Conservation (phyloP, 2,888 invertebrate genomes). For the Acleris laterana region DNA sequence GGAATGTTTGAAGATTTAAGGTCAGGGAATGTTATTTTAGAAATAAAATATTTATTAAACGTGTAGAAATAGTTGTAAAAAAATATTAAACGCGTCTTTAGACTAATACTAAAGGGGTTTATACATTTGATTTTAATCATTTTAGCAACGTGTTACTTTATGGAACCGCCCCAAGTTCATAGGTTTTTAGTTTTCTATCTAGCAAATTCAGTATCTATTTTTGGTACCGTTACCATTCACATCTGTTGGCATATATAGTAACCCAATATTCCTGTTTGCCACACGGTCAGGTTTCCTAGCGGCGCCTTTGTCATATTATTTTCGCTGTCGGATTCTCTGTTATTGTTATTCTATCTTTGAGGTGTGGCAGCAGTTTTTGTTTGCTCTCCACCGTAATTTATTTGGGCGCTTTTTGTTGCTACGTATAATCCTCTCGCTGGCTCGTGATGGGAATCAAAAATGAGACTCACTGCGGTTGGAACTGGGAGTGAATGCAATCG, state of each 20-base stretch:
- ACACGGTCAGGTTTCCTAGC: slow-evolving; percentile 60
- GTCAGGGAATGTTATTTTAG: slow-evolving; percentile 2
- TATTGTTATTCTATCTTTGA: slow-evolving; percentile 76
- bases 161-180: too few relatives aligned
- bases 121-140: too few relatives aligned
- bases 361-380: slow-evolving; percentile 67
- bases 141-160: too few relatives aligned
- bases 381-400: slow-evolving; percentile 63
- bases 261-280: slow-evolving; percentile 55
- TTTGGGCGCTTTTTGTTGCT: slow-evolving; percentile 63
- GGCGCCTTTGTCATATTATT: slow-evolving; percentile 61
- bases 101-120: too few relatives aligned
- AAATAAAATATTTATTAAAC: too few relatives aligned
- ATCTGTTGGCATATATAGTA: slow-evolving; percentile 45
- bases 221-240: slow-evolving; percentile 36
- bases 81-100: too few relatives aligned
- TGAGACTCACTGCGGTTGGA: slow-evolving; percentile 43
- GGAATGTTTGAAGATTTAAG: slow-evolving; percentile 41
- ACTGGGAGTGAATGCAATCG: slow-evolving; percentile 40
- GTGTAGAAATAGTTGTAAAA: too few relatives aligned
- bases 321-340: slow-evolving; percentile 63
- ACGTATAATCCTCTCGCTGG: slow-evolving; percentile 51
- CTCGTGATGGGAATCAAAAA: slow-evolving; percentile 43
- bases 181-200: too few relatives aligned
- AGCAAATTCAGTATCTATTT: slow-evolving; percentile 8